Evolutionary conservation across 2,797 vertebrate species (phyloP).

Genomic region (Manis javanica): DNA sequence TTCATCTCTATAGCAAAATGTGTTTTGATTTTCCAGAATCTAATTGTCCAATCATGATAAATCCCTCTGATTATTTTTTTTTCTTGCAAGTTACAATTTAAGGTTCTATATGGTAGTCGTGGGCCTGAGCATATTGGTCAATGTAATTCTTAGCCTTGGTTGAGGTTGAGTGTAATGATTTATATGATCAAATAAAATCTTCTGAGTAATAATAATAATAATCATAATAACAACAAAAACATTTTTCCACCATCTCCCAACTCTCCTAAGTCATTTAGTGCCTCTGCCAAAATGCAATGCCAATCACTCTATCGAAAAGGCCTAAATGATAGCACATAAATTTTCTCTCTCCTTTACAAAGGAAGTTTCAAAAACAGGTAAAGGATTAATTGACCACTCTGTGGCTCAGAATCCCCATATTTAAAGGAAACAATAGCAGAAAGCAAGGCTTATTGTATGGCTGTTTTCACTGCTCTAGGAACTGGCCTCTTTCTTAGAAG

Average conservation of each 20-base stretch:
- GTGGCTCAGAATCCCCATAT: background rate
- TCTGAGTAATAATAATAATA: conserved; percentile 59
- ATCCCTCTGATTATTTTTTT: conserved; percentile 31
- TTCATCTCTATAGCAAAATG: background rate
- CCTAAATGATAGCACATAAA: conserved; percentile 22
- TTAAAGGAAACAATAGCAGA: conserved; percentile 26
- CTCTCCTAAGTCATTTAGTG: conserved; percentile 61
- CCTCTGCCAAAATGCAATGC: background rate
- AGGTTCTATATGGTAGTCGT: conserved; percentile 24
- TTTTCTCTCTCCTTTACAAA: background rate
- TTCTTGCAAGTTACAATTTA: conserved; percentile 48
- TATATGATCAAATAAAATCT: conserved; percentile 47
- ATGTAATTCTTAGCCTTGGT: conserved; percentile 51
- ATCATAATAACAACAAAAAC: conserved; percentile 52
- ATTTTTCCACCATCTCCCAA: conserved; percentile 24
- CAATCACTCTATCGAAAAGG: background rate
- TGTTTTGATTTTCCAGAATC: conserved; percentile 4
- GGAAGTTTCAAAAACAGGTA: conserved; percentile 38
- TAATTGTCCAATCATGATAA: conserved; percentile 5
- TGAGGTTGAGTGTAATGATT: conserved; percentile 53
- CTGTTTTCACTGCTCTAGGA: background rate
- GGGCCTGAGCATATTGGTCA: conserved; percentile 42
- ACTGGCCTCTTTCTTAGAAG: background rate
- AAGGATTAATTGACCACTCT: conserved; percentile 1
- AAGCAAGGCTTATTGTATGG: background rate